These are phyloP conservation scores for Betta splendens DNA, from an alignment of 2,797 vertebrate genomes.

Conservation along the genomic window DNA sequence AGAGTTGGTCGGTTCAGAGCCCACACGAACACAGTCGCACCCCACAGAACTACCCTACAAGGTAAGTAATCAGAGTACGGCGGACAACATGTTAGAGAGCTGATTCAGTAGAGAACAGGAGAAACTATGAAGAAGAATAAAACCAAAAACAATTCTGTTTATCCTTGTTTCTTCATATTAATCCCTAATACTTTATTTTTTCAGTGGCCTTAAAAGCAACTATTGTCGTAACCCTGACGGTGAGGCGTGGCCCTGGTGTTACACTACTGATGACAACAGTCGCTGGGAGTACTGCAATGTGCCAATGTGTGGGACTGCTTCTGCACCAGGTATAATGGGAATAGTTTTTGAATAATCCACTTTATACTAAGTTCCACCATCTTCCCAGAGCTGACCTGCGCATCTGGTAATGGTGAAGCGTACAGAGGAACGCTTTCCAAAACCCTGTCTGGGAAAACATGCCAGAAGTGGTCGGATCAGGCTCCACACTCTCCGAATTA, in stretches of 20 bases:
- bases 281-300: constrained; percentile 93
- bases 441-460: constrained; percentile 85
- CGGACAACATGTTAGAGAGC: no score
- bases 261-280: constrained; percentile 80
- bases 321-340: no score
- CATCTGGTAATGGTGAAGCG: constrained; percentile 82
- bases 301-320: constrained; percentile 81
- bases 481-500: constrained; percentile 87
- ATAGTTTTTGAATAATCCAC: no score
- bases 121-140: no score
- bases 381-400: constrained; percentile 83
- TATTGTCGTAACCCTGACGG: constrained; percentile 94
- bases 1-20: constrained; percentile 86
- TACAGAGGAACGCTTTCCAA: constrained; percentile 86
- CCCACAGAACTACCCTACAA: constrained; percentile 94
- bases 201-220: constrained; percentile 87
- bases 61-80: constrained; percentile 72
- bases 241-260: constrained; percentile 92
- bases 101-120: no score
- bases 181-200: constrained; percentile 24
- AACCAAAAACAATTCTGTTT: no score
- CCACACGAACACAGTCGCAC: constrained; percentile 89
- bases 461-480: constrained; percentile 89
- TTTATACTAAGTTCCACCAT: no score
- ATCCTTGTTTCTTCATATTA: background rate